A percentile compares a stretch with the other conserved stretches of the same genome.
Conservation (phyloP, 2,888 invertebrate species). For the Sarcophaga caerulescens region DNA sequence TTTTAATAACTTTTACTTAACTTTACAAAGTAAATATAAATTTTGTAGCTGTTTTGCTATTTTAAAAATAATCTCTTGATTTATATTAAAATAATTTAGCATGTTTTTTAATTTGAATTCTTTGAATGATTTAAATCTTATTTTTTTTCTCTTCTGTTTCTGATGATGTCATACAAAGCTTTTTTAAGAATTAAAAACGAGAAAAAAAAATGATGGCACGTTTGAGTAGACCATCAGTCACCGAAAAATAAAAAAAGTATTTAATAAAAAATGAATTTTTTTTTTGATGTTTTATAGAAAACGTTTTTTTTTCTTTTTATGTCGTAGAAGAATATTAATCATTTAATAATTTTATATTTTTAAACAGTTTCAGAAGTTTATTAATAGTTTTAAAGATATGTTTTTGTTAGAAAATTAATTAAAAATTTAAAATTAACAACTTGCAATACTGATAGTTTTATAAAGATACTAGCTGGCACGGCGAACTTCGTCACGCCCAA, state of each 20-base stretch:
- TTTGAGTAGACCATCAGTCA: constrained; percentile 30
- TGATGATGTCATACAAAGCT: constrained; percentile 42
- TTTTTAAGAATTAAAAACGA: background rate
- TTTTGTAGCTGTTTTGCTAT: background rate
- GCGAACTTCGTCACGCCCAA: too few species aligned
- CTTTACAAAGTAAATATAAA: too few species aligned
- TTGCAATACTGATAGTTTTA: too few species aligned
- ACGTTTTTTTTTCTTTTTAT: background rate
- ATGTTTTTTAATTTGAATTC: background rate
- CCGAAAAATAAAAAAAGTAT: constrained; percentile 5
- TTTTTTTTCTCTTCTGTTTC: background rate
- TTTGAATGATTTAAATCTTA: constrained; percentile 13
- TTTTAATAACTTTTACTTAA: constrained; percentile 23
- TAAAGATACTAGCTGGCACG: too few species aligned
- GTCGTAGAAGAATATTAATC: background rate
- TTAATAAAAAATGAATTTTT: constrained; percentile 9
- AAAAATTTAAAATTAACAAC: too few species aligned
- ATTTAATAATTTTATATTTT: background rate
- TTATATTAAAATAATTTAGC: constrained; percentile 19
- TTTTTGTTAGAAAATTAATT: too few species aligned
- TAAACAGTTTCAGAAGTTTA: background rate
- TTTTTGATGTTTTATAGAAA: constrained; percentile 5
- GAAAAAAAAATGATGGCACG: background rate
- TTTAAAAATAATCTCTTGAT: background rate
- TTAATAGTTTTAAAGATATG: too few species aligned